Percentiles rank a stretch among this genome's conserved stretches.
phyloP scores from a whole-genome alignment of 2,797 vertebrate genomes.

The Atherinosoma microstoma region DNA sequence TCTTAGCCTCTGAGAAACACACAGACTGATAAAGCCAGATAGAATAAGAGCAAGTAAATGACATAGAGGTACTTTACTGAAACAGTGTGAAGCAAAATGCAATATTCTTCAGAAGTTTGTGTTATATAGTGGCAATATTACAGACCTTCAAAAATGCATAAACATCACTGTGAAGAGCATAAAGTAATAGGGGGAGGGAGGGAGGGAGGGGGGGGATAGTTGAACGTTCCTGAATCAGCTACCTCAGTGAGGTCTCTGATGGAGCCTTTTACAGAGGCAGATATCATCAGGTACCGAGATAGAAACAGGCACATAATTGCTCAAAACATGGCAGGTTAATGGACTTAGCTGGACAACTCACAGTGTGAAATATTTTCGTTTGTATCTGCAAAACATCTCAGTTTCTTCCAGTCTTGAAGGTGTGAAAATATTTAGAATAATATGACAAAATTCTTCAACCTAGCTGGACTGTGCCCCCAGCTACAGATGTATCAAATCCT shows the following conservation, averaged over 20 bases:
- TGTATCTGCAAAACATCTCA: not conserved
- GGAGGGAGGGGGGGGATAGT: constrained; percentile 4
- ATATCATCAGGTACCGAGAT: constrained; percentile 25
- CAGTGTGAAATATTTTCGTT: constrained; percentile 19
- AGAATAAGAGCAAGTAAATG: constrained; percentile 18
- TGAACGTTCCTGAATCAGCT: constrained; percentile 28
- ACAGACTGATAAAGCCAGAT: constrained; percentile 13
- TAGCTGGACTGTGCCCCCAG: not conserved
- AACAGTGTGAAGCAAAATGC: constrained; percentile 13
- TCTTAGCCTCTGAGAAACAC: constrained; percentile 13
- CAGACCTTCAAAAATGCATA: constrained; percentile 21
- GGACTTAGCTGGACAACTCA: not conserved
- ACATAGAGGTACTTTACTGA: constrained; percentile 13
- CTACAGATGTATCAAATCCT: constrained; percentile 19
- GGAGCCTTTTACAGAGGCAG: constrained; percentile 21
- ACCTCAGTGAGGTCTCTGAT: constrained; percentile 33
- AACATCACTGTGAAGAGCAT: constrained; percentile 24
- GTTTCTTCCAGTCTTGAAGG: constrained; percentile 1
- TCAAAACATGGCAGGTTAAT: constrained; percentile 6
- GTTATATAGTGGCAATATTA: constrained; percentile 21
- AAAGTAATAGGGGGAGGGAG: constrained; percentile 4
- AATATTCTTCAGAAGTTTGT: constrained; percentile 7
- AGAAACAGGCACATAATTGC: constrained; percentile 1
- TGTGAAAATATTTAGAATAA: constrained; percentile 19
- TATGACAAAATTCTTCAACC: not conserved